A percentile compares a stretch with the other conserved stretches of the same genome.
These are phyloP conservation scores for Cacoxenus indagator DNA, from an alignment of 2,888 invertebrate species.

Conservation along the genomic window DNA sequence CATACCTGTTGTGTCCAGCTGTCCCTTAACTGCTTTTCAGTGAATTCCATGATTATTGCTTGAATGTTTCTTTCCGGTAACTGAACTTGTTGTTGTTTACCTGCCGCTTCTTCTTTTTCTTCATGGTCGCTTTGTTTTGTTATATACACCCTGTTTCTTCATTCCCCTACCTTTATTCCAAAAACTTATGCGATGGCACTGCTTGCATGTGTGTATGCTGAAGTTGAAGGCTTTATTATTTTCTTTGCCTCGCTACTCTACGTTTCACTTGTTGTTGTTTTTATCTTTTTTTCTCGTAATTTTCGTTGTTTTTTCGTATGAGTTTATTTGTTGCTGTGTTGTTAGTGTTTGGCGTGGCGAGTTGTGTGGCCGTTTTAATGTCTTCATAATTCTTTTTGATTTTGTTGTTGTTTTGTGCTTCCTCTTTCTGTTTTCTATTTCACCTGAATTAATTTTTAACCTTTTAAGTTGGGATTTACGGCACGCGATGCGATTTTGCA, in stretches of 20 bases:
- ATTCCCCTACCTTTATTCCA: conserved; percentile 9
- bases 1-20: conserved; percentile 26
- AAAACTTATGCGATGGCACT: neutral
- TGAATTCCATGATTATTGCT: conserved; percentile 67
- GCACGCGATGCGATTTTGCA: no score
- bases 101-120: neutral
- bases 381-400: neutral
- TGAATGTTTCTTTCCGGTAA: conserved; percentile 66
- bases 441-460: no score
- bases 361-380: conserved; percentile 35
- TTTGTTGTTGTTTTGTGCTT: neutral
- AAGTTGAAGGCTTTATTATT: conserved; percentile 13
- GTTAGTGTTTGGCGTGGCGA: conserved; percentile 3
- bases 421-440: neutral
- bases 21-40: conserved; percentile 63
- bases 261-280: neutral
- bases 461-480: no score
- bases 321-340: neutral
- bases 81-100: neutral
- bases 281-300: neutral
- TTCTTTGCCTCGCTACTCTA: conserved; percentile 3
- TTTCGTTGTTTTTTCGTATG: neutral
- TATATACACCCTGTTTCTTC: neutral
- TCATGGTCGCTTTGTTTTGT: neutral
- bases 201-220: neutral